A percentile compares a stretch with the other conserved stretches of the same genome.
These are phyloP conservation scores for Lithophane socia DNA, from an alignment of 2,888 invertebrate genomes.

Conservation along the genomic window DNA sequence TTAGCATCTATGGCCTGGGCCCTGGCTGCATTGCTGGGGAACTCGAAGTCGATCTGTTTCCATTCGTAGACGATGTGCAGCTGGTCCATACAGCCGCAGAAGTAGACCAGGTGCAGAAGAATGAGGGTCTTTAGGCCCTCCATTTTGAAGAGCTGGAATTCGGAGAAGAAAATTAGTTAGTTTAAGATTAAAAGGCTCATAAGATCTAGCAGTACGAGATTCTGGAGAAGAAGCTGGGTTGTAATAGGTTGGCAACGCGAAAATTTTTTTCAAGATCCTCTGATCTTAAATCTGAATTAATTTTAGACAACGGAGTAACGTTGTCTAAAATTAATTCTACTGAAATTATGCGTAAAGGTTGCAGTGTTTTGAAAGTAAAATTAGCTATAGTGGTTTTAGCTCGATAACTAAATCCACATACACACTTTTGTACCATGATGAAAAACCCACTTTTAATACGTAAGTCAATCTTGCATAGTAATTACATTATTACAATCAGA, in stretches of 20 bases:
- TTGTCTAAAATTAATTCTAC: background rate
- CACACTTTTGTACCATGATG: background rate
- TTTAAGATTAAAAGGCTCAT: background rate
- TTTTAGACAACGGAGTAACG: no score
- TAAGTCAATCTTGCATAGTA: constrained; percentile 36
- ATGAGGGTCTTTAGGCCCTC: constrained; percentile 79
- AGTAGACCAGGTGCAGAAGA: constrained; percentile 81
- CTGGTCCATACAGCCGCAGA: constrained; percentile 91
- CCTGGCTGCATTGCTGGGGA: constrained; percentile 89
- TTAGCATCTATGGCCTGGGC: constrained; percentile 90
- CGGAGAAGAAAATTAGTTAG: constrained; percentile 14
- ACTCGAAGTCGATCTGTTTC: constrained; percentile 93
- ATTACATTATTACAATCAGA: constrained; percentile 30
- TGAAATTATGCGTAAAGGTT: background rate
- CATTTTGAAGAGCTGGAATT: constrained; percentile 79
- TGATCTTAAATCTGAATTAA: no score
- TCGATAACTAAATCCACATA: background rate
- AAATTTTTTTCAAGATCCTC: no score
- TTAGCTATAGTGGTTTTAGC: background rate
- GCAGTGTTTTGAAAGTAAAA: background rate
- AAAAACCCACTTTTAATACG: constrained; percentile 16
- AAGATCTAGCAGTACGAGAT: background rate
- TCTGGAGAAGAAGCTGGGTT: no score
- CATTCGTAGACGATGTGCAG: constrained; percentile 93
- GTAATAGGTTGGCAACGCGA: background rate